Evolutionary conservation across 2,113 vertebrate species (phyloP), one percentile per base, ranked within the genome.

Genomic region (Rhodinocichla rosea): DNA sequence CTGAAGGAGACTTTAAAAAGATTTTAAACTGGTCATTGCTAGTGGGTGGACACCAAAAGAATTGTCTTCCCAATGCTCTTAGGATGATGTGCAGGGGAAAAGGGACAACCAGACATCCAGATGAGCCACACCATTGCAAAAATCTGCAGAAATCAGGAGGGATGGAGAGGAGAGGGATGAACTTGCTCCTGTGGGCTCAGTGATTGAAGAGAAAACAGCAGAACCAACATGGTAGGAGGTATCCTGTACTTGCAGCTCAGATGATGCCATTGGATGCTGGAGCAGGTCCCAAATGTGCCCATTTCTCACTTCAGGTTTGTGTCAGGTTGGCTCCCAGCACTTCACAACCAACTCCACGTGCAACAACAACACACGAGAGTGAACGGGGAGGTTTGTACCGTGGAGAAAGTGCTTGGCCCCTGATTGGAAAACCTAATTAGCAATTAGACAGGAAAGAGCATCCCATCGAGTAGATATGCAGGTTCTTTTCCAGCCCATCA

Each of bases 301-400:
- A 18, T 40, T 60, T 47, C 62, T 67, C 4, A 0, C 15, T 10
- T 28, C 24, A 40, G 45, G 0, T 33, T 56, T 27, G 44, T 59
- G 42, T 30, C 71, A 15, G 2, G 0, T 30, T 16, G 14, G 33
- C 18, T 89, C 24, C 55, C 81, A 63, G 70, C 71, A 5, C 49
- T 11, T 73, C 81, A 39, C 52, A 71, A 11, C 69, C 67, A 47
- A 30, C 42, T 63, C 42, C 57, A 3, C 0, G 1, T 26, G 37
- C 57, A 32, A 8, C 1, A 11, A 11, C 13, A 2, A 0, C 45
- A 33, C 39, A 28, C 1, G 0, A 1, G 35, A 68, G 16, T 0
- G 1, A 65, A 0, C 1, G 0, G 32, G 11, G n/a, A 45, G 32
- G 32, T 3, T 49, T 77, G 73, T 64, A 24, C 27, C 18, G 0